These are phyloP conservation scores for Oncorhynchus nerka DNA, from an alignment of 2,113 vertebrate genomes.

Conservation along the genomic window DNA sequence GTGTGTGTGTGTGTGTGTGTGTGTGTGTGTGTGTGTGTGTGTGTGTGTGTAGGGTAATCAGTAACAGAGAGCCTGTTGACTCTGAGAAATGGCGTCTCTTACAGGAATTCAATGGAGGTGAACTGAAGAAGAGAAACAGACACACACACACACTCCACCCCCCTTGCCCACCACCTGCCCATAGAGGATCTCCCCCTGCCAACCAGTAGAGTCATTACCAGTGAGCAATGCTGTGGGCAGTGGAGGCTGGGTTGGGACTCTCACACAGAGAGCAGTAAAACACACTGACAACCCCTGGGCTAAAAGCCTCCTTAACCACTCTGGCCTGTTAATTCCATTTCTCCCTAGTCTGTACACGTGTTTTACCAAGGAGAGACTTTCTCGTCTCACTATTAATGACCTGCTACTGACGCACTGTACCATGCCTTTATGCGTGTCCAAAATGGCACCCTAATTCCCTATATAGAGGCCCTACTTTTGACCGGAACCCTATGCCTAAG, in stretches of 20 bases:
- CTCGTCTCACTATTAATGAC: not conserved
- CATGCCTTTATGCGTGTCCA: no score
- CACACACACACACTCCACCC: not conserved
- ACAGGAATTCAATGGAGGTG: not conserved
- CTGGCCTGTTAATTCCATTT: not conserved
- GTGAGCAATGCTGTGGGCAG: constrained; percentile 25
- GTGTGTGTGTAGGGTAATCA: not conserved
- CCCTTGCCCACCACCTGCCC: constrained; percentile 60
- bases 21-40: not conserved
- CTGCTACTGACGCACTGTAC: not conserved
- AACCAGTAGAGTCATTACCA: constrained; percentile 47
- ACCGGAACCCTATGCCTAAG: not conserved
- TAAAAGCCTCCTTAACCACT: constrained; percentile 1
- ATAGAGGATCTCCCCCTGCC: constrained; percentile 32
- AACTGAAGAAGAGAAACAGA: no score
- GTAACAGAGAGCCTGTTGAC: constrained; percentile 16
- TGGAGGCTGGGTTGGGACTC: not conserved
- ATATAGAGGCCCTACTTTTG: no score
- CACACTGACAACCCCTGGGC: not conserved
- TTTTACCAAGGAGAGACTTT: not conserved
- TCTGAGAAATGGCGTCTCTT: not conserved
- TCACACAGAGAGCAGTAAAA: constrained; percentile 9
- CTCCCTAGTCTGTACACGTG: not conserved
- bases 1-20: not conserved
- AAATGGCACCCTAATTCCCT: no score